Evolutionary conservation across 1,140 invertebrate genomes (phyloP).

Genomic region (Drosophila virilis): DNA sequence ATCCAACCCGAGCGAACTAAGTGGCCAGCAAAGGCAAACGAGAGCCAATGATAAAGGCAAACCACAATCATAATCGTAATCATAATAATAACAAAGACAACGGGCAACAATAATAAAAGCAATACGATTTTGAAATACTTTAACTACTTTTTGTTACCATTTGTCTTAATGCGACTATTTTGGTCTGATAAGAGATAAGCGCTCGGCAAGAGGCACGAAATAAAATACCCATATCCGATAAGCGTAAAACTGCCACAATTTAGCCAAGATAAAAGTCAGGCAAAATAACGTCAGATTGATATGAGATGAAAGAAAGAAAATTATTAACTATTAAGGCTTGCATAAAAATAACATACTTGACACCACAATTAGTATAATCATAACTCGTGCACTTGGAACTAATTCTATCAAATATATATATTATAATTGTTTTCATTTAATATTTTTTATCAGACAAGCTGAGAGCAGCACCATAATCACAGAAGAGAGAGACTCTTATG

Average conservation of each 20-base stretch:
- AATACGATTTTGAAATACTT: slow-evolving; percentile 1
- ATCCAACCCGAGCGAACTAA: not conserved
- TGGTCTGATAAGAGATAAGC: slow-evolving; percentile 13
- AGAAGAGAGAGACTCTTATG: not conserved
- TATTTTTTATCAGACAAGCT: too few relatives aligned
- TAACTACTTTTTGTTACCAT: slow-evolving; percentile 5
- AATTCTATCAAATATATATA: too few relatives aligned
- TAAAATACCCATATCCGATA: slow-evolving; percentile 9
- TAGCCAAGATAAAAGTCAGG: slow-evolving; percentile 1
- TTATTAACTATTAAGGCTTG: not conserved
- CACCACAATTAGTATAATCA: too few relatives aligned
- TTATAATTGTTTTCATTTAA: too few relatives aligned
- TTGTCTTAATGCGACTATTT: slow-evolving; percentile 9
- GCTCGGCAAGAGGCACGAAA: not conserved
- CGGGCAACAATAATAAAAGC: slow-evolving; percentile 6
- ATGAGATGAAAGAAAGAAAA: not conserved
- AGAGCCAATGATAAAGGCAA: not conserved
- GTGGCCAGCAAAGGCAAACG: not conserved
- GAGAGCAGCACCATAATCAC: not conserved
- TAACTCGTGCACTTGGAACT: too few relatives aligned
- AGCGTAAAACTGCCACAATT: not conserved
- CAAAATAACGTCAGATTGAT: not conserved
- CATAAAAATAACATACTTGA: too few relatives aligned
- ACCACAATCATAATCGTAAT: slow-evolving; percentile 7
- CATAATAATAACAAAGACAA: not conserved